Base-by-base conservation (phyloP, 2,113 vertebrate species). In the Callorhinus ursinus region DNA sequence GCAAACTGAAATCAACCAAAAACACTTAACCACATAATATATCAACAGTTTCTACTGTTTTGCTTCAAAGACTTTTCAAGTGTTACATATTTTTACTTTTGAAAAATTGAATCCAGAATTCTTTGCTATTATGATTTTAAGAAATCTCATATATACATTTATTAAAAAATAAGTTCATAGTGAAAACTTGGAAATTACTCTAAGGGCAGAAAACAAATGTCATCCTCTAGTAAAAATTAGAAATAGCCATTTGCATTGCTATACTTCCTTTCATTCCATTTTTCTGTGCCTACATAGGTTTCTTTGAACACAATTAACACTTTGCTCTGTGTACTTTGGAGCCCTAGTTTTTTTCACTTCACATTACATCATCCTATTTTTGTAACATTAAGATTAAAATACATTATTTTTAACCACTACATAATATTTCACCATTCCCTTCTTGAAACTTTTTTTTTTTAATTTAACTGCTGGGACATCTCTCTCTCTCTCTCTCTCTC, bases 281-380 rank as follows among this genome's bases (percentile, higher is more conserved):
- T 92, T 93, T 74, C 55, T 85, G 69, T 59, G 57, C 28, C 31
- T 91, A 93, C 9, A 85, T 83, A 24, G 79, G 24, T 87, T 91
- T 79, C 42, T 95, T 94, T 93, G 36, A 96, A 76, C 15, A 89
- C 95, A 92, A 87, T 83, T 83, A 94, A 71, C 22, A 77, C 83
- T 81, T 91, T 80, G n/a, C 51, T 77, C 3, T 74, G 26, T 76
- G 33, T 3, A 49, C 16, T 96, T 93, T 82, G 19, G 24, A 90
- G 53, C 13, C 26, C 53, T 87, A 31, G 51, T 71, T 53, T 82
- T 84, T 93, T 53, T 33, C 10, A 80, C 36, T 80, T n/a, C 24
- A 74, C 1, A 21, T 83, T 36, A n/a, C 6, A 12, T 83, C 22
- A 93, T 84, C 33, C 31, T 95, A 42, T 65, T 88, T 91, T 42